Percentiles rank a stretch among this genome's conserved stretches.
Conservation (phyloP, 2,888 invertebrate species). For the Phalangium opilio region DNA sequence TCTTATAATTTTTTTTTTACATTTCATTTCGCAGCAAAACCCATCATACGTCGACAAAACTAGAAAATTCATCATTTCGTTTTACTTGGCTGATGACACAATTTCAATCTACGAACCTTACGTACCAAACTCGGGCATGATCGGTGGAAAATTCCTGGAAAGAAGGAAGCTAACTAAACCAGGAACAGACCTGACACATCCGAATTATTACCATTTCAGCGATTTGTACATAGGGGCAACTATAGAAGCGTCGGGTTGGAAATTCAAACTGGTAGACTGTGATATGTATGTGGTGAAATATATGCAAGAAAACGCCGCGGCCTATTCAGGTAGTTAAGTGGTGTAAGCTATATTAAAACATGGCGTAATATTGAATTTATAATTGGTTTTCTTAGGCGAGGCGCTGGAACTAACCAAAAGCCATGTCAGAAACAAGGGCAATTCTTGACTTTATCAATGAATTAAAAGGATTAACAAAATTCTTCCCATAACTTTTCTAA, state of each 20-base stretch:
- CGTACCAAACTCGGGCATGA: slow-evolving; percentile 55
- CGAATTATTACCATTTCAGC: slow-evolving; percentile 56
- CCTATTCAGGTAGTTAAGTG: too few species aligned
- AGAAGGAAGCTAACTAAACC: slow-evolving; percentile 51
- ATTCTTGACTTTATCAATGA: too few species aligned
- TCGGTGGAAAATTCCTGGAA: slow-evolving; percentile 57
- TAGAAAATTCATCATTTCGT: slow-evolving; percentile 57
- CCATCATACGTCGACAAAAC: slow-evolving; percentile 45
- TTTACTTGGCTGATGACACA: slow-evolving; percentile 56
- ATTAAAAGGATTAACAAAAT: too few species aligned
- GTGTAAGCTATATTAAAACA: too few species aligned
- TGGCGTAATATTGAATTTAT: too few species aligned
- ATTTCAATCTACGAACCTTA: slow-evolving; percentile 57
- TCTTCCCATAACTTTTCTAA: too few species aligned
- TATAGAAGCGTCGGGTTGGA: slow-evolving; percentile 54
- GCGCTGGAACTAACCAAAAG: too few species aligned
- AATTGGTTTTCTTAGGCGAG: too few species aligned
- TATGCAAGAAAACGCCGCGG: slow-evolving; percentile 29
- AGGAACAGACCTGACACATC: slow-evolving; percentile 49
- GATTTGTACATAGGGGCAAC: slow-evolving; percentile 62
- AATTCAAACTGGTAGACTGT: slow-evolving; percentile 61
- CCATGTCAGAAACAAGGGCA: too few species aligned
- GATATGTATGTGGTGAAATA: slow-evolving; percentile 69
- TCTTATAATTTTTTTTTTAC: neutral
- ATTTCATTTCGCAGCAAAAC: slow-evolving; percentile 3